Evolutionary conservation across 2,113 vertebrate species (phyloP).

Genomic region (Hylia prasina): DNA sequence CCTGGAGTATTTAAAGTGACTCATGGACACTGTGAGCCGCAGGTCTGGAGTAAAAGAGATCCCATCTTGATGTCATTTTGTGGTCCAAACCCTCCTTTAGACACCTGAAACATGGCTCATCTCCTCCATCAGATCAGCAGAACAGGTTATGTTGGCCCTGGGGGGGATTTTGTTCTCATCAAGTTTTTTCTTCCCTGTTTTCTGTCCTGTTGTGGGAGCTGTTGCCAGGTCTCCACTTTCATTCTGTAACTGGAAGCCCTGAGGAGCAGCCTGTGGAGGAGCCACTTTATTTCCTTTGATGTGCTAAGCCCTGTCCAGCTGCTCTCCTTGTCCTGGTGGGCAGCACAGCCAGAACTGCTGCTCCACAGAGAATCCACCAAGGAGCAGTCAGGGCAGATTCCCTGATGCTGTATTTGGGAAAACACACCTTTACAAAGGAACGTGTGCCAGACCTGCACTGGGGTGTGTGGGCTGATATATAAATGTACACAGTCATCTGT

Average conservation of each 20-base stretch:
- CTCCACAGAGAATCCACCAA: not conserved
- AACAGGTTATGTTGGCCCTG: not conserved
- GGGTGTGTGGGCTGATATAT: rapidly evolving
- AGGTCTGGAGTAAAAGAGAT: not conserved
- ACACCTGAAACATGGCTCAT: not conserved
- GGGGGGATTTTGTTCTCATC: not conserved
- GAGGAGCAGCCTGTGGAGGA: not conserved
- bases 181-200: not conserved
- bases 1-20: not conserved
- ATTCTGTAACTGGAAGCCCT: not conserved
- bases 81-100: not conserved
- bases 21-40: not conserved
- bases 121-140: not conserved
- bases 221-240: not conserved
- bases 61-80: not conserved
- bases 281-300: not conserved
- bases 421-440: not conserved
- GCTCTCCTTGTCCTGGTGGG: not conserved
- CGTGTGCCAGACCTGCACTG: not conserved
- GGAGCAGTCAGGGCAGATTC: not conserved
- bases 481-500: not conserved
- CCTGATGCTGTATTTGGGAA: not conserved
- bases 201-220: not conserved
- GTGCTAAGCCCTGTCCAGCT: not conserved
- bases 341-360: not conserved